phyloP scores from a whole-genome alignment of 2,113 vertebrate genomes.

The Pao palembangensis region DNA sequence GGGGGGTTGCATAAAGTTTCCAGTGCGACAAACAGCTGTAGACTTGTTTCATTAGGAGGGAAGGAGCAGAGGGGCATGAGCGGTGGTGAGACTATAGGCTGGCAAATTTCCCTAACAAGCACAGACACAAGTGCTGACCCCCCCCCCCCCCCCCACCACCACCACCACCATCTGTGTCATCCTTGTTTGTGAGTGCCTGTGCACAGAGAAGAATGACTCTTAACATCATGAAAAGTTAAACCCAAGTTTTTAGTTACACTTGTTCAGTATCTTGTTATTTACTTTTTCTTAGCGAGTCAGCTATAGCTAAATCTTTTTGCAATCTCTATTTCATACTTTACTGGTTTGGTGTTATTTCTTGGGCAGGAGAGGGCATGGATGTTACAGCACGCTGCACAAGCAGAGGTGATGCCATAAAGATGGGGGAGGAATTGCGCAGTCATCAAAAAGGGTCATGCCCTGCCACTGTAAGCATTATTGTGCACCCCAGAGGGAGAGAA shows the following conservation, averaged over 20 bases:
- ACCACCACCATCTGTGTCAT: too few relatives aligned
- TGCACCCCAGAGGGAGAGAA: slow-evolving; percentile 30
- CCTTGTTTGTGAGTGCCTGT: slow-evolving; percentile 18
- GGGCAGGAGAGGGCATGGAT: background rate
- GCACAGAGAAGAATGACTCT: slow-evolving; percentile 9
- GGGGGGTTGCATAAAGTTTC: slow-evolving; percentile 38
- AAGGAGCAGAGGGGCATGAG: slow-evolving; percentile 9
- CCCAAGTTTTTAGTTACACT: too few relatives aligned
- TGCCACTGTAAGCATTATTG: slow-evolving; percentile 64
- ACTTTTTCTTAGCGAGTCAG: too few relatives aligned
- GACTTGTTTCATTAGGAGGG: slow-evolving; percentile 14
- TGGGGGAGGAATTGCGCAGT: slow-evolving; percentile 53
- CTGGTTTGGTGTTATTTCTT: too few relatives aligned
- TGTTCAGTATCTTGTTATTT: too few relatives aligned
- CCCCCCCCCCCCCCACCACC: too few relatives aligned
- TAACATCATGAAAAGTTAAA: slow-evolving; percentile 1
- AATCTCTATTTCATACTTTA: too few relatives aligned
- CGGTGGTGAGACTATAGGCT: background rate
- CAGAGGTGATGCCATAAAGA: slow-evolving; percentile 43
- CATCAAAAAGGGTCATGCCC: slow-evolving; percentile 67
- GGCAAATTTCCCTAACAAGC: slow-evolving; percentile 36
- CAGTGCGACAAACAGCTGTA: slow-evolving; percentile 14
- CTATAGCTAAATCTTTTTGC: too few relatives aligned
- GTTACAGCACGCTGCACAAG: slow-evolving; percentile 18
- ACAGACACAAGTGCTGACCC: slow-evolving; percentile 62